phyloP scores from a whole-genome alignment of 2,888 invertebrate genomes.

The Chalcosyrphus nemorum region DNA sequence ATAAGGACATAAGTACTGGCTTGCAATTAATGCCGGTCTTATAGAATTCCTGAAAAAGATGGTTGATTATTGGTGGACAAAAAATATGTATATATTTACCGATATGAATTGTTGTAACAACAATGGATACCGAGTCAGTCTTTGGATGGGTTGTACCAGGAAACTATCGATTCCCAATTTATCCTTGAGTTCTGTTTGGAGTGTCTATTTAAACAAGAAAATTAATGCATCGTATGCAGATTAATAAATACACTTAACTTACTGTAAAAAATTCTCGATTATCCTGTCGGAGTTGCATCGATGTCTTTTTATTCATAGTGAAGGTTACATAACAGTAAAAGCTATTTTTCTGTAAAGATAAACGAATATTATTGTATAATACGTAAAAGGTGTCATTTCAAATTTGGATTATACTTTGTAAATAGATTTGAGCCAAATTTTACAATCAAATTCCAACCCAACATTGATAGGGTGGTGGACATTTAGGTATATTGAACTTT shows the following conservation, averaged over 20 bases:
- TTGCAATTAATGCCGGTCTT: constrained; percentile 80
- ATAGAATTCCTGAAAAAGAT: constrained; percentile 77
- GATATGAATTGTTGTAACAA: constrained; percentile 81
- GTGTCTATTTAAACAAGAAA: constrained; percentile 71
- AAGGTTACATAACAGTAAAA: constrained; percentile 81
- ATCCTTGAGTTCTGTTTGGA: constrained; percentile 80
- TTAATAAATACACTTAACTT: constrained; percentile 11
- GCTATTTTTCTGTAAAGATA: constrained; percentile 77
- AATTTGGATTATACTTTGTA: too few species aligned
- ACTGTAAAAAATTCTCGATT: constrained; percentile 80
- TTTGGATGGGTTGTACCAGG: constrained; percentile 82
- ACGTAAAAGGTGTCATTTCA: too few species aligned
- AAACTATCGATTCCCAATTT: constrained; percentile 82
- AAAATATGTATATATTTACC: constrained; percentile 74
- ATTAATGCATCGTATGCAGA: too few species aligned
- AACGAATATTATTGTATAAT: neutral
- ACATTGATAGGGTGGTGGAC: too few species aligned
- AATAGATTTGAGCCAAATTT: too few species aligned
- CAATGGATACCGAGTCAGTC: constrained; percentile 81
- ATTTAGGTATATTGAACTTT: too few species aligned
- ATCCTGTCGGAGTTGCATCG: constrained; percentile 79
- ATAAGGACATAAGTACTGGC: constrained; percentile 79
- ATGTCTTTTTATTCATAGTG: constrained; percentile 81
- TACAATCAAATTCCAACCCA: too few species aligned
- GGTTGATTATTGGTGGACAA: too few species aligned